phyloP scores from a whole-genome alignment of 2,113 vertebrate species.

The Gymnogyps californianus region DNA sequence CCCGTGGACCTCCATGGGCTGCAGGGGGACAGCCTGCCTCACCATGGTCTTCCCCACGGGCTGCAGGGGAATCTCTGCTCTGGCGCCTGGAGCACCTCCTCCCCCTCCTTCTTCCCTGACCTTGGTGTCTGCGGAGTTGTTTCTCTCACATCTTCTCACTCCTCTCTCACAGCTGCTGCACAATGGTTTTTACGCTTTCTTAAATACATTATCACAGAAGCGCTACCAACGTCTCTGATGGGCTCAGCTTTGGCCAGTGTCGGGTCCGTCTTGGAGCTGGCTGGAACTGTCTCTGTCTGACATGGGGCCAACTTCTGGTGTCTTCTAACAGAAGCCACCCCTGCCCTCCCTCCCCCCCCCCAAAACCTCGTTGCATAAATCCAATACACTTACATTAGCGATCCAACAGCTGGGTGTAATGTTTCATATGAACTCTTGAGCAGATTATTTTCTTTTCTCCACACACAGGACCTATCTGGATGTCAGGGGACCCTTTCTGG shows the following conservation, averaged over 20 bases:
- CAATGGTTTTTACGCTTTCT: neutral
- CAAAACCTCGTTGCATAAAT: neutral
- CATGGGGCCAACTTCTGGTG: neutral
- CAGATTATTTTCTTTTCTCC: neutral
- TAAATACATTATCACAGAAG: neutral
- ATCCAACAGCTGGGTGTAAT: neutral
- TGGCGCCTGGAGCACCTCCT: neutral
- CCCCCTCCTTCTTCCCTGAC: neutral
- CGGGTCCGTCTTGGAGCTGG: fast-evolving
- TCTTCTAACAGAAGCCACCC: neutral
- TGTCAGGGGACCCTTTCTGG: neutral
- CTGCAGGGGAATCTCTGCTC: neutral
- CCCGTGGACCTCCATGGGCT: neutral
- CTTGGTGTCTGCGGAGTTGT: neutral
- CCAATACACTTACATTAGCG: neutral
- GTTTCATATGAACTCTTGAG: neutral
- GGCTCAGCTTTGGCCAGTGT: neutral
- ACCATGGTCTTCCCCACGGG: neutral
- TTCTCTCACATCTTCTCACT: neutral
- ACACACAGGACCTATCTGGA: too few relatives aligned
- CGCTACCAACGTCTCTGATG: neutral
- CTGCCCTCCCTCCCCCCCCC: fast-evolving
- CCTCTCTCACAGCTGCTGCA: neutral
- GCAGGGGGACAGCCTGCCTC: neutral
- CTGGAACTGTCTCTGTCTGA: neutral